phyloP scores from a whole-genome alignment of 2,113 vertebrate species.

The Epinephelus moara region DNA sequence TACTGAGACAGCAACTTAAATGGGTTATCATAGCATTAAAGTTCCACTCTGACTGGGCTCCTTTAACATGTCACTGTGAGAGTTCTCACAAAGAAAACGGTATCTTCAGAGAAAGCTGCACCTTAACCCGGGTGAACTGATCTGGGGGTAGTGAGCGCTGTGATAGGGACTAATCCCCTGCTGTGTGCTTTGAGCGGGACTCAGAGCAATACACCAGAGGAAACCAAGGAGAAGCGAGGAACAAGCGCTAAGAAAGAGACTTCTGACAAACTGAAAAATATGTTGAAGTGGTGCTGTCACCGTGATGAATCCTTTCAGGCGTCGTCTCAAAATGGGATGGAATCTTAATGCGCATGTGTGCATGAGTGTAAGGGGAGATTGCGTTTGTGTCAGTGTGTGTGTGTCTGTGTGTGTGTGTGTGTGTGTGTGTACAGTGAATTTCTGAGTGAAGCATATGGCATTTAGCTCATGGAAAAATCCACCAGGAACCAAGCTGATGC shows the following conservation, averaged over 20 bases:
- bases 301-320: constrained; percentile 70
- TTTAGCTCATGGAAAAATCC: constrained; percentile 58
- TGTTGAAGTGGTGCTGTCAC: constrained; percentile 71
- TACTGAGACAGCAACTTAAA: constrained; percentile 73
- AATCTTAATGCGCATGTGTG: constrained; percentile 51
- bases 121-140: constrained; percentile 81
- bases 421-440: constrained; percentile 35
- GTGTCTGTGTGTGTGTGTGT: constrained; percentile 11
- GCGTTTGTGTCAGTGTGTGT: constrained; percentile 11
- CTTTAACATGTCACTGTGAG: constrained; percentile 64
- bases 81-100: constrained; percentile 67
- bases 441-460: constrained; percentile 72
- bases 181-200: constrained; percentile 68
- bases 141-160: constrained; percentile 69
- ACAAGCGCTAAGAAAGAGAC: constrained; percentile 70
- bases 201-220: constrained; percentile 67
- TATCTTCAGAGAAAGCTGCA: constrained; percentile 77
- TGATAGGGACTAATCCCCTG: constrained; percentile 79
- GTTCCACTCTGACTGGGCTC: constrained; percentile 61
- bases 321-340: constrained; percentile 54
- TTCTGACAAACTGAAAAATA: constrained; percentile 75
- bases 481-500: constrained; percentile 69
- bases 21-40: constrained; percentile 78
- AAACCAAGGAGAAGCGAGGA: constrained; percentile 62
- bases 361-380: constrained; percentile 25